These are phyloP conservation scores for Lophochroa leadbeateri DNA, from an alignment of 2,113 vertebrate species.

Conservation along the genomic window DNA sequence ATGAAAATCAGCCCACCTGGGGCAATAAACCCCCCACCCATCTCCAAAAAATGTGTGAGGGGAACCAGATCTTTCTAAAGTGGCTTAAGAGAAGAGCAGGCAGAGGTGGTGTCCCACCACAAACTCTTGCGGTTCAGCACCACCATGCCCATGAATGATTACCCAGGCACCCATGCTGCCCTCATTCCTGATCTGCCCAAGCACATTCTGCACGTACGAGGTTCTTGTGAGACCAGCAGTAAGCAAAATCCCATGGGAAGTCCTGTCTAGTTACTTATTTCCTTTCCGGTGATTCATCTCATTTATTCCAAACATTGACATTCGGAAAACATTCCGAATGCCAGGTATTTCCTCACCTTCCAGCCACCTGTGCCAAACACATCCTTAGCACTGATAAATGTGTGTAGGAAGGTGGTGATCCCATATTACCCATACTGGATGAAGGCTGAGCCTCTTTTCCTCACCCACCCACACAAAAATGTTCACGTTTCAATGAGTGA, in stretches of 20 bases:
- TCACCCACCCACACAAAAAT: constrained; percentile 56
- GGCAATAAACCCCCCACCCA: background rate
- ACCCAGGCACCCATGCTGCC: background rate
- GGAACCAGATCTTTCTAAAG: background rate
- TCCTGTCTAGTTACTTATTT: constrained; percentile 34
- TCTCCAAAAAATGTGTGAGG: rapidly evolving
- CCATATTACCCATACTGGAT: background rate
- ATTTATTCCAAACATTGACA: constrained; percentile 46
- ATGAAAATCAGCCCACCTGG: background rate
- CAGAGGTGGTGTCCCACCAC: background rate
- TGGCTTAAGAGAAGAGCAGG: background rate
- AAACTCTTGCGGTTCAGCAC: background rate
- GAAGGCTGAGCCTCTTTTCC: constrained; percentile 31
- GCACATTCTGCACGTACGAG: constrained; percentile 34
- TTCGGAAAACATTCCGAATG: constrained; percentile 44
- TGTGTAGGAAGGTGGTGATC: constrained; percentile 42
- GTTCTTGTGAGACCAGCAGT: constrained; percentile 16
- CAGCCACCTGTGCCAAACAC: constrained; percentile 53
- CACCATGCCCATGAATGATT: background rate
- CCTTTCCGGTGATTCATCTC: constrained; percentile 59
- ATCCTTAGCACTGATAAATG: constrained; percentile 9
- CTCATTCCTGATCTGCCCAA: background rate
- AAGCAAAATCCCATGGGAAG: constrained; percentile 60
- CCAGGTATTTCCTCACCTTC: constrained; percentile 61
- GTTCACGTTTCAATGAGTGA: constrained; percentile 22